Evolutionary conservation across 2,797 vertebrate species (phyloP).

Genomic region (Etheostoma perlongum): DNA sequence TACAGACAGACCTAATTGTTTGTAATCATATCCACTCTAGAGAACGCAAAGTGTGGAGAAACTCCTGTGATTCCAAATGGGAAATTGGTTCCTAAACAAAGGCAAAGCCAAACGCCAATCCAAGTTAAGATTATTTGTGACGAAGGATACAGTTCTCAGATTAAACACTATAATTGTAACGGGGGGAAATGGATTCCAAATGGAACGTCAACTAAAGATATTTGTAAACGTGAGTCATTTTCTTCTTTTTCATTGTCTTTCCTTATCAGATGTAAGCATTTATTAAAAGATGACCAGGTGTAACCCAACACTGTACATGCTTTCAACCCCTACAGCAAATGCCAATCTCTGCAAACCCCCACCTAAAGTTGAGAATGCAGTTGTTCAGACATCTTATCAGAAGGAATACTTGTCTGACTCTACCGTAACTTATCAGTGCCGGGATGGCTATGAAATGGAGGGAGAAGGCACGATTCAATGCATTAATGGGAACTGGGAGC

Average conservation of each 20-base stretch:
- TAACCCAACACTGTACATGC: background rate
- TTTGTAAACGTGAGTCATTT: slow-evolving; percentile 65
- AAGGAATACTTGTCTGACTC: slow-evolving; percentile 29
- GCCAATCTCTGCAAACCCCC: slow-evolving; percentile 15
- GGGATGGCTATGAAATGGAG: fast-evolving
- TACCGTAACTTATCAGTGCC: slow-evolving; percentile 58
- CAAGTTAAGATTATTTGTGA: background rate
- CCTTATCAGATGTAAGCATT: background rate
- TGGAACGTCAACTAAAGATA: fast-evolving
- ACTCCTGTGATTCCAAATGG: slow-evolving; percentile 51
- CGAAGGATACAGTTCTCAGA: background rate
- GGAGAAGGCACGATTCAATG: slow-evolving; percentile 30
- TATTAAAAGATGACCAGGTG: too few species aligned
- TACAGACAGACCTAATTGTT: background rate
- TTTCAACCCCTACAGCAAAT: slow-evolving; percentile 38
- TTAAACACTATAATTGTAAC: fast-evolving
- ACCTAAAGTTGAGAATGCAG: slow-evolving; percentile 51
- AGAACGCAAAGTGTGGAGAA: slow-evolving; percentile 25
- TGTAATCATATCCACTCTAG: slow-evolving; percentile 35
- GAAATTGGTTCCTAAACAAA: fast-evolving
- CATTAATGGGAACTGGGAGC: slow-evolving; percentile 44
- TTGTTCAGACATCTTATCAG: slow-evolving; percentile 1
- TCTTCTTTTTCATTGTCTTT: background rate
- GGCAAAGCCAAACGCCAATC: fast-evolving
- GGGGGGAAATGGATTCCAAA: slow-evolving; percentile 44